Percentiles rank a stretch among this genome's conserved stretches.
phyloP scores from a whole-genome alignment of 2,113 vertebrate genomes.

The Grammomys surdaster region DNA sequence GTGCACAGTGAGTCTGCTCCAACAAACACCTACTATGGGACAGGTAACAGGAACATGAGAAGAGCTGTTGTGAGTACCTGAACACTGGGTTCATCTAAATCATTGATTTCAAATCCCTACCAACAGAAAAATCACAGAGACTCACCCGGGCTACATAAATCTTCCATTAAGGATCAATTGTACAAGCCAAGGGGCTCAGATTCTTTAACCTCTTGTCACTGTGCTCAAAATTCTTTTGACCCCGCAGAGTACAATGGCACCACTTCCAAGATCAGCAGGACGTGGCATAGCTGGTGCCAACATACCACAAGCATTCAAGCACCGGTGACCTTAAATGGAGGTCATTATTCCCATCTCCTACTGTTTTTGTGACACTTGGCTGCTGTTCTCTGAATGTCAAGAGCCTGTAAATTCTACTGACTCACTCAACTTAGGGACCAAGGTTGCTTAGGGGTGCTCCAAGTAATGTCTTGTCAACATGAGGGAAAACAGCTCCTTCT shows the following conservation, averaged over 20 bases:
- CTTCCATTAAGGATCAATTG: slow-evolving; percentile 27
- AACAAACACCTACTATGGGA: slow-evolving; percentile 44
- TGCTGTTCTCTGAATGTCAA: slow-evolving; percentile 76
- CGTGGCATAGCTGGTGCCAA: slow-evolving; percentile 49
- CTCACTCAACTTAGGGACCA: slow-evolving; percentile 54
- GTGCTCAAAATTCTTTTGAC: slow-evolving; percentile 52
- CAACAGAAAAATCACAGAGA: slow-evolving; percentile 46
- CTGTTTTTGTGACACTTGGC: slow-evolving; percentile 70
- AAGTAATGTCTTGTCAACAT: slow-evolving; percentile 35
- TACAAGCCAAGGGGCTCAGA: not conserved
- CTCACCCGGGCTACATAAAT: not conserved
- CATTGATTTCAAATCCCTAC: slow-evolving; percentile 11
- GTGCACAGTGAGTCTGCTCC: not conserved
- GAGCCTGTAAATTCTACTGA: slow-evolving; percentile 64
- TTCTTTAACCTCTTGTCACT: slow-evolving; percentile 59
- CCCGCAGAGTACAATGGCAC: slow-evolving; percentile 65
- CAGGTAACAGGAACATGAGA: not conserved
- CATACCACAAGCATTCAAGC: slow-evolving; percentile 58
- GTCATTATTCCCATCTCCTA: slow-evolving; percentile 75
- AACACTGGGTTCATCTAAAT: slow-evolving; percentile 40
- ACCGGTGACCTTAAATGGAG: slow-evolving; percentile 77
- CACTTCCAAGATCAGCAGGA: slow-evolving; percentile 60
- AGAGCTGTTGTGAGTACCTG: not conserved
- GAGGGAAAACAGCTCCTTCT: slow-evolving; percentile 45
- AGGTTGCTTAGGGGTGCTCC: slow-evolving; percentile 55